These are phyloP conservation scores for Vidua chalybeata DNA, from an alignment of 2,113 vertebrate species.

Conservation along the genomic window DNA sequence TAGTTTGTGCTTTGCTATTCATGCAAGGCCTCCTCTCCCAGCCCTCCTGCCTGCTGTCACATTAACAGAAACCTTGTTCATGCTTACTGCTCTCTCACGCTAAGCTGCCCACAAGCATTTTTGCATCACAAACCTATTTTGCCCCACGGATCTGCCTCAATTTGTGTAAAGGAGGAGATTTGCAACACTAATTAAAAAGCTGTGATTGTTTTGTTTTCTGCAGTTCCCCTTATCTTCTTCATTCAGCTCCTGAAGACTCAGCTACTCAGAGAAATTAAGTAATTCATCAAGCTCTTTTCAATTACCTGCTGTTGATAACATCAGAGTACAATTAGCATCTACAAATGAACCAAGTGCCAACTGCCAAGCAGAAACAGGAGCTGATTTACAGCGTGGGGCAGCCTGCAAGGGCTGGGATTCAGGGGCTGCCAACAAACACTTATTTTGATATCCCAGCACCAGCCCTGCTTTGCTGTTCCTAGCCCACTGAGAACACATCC, in stretches of 20 bases:
- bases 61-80: neutral
- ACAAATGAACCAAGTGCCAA: conserved; percentile 76
- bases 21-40: neutral
- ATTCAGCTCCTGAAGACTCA: conserved; percentile 87
- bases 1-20: neutral
- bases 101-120: neutral
- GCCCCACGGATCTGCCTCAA: conserved; percentile 26
- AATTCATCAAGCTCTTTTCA: conserved; percentile 96
- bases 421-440: conserved; percentile 51
- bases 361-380: conserved; percentile 73
- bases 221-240: conserved; percentile 84
- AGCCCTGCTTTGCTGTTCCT: neutral
- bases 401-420: conserved; percentile 42
- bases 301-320: conserved; percentile 91
- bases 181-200: conserved; percentile 78
- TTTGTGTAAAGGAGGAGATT: conserved; percentile 65
- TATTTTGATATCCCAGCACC: conserved; percentile 35
- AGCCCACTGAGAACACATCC: conserved; percentile 12
- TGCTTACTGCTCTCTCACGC: neutral
- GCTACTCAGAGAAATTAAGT: conserved; percentile 93
- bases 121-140: conserved; percentile 42
- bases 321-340: conserved; percentile 87
- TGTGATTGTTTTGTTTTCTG: conserved; percentile 75
- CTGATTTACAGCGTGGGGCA: conserved; percentile 66
- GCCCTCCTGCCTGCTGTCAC: neutral